Evolutionary conservation across 2,888 invertebrate genomes (phyloP).

Genomic region (Lasius fuliginosus): DNA sequence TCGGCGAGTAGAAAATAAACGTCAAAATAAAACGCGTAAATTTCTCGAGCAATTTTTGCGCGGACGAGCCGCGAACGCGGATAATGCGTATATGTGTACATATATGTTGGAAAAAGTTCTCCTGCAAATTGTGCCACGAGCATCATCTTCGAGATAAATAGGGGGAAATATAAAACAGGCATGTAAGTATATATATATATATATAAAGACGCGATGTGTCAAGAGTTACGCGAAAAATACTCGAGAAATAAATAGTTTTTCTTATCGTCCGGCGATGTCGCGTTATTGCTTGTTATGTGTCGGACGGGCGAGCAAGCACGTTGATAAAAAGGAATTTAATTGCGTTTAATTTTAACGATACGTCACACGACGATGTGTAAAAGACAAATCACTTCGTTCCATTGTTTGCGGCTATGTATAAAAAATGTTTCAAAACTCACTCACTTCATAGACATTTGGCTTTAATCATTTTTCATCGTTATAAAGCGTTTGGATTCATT

Average conservation of each 20-base stretch:
- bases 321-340: slow-evolving; percentile 41
- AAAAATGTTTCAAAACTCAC: not conserved
- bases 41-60: slow-evolving; percentile 44
- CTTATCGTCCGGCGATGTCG: not conserved
- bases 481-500: slow-evolving; percentile 12
- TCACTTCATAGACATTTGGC: not conserved
- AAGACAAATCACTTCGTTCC: slow-evolving; percentile 1
- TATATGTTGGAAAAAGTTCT: slow-evolving; percentile 21
- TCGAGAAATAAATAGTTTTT: slow-evolving; percentile 36
- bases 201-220: slow-evolving; percentile 2
- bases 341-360: slow-evolving; percentile 46
- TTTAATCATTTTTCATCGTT: slow-evolving; percentile 2
- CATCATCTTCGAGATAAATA: slow-evolving; percentile 33
- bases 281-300: slow-evolving; percentile 37
- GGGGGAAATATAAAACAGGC: slow-evolving; percentile 12
- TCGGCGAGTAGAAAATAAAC: slow-evolving; percentile 19
- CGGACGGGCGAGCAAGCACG: slow-evolving; percentile 2
- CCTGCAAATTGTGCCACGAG: slow-evolving; percentile 38
- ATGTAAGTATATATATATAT: too few species aligned
- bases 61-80: not conserved
- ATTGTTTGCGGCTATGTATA: not conserved
- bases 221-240: not conserved
- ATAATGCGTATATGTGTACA: not conserved
- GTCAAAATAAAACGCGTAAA: slow-evolving; percentile 36
- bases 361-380: not conserved